Evolutionary conservation across 23 tunicate genomes (phyloP).

Genomic region (Halocynthia aurantium): DNA sequence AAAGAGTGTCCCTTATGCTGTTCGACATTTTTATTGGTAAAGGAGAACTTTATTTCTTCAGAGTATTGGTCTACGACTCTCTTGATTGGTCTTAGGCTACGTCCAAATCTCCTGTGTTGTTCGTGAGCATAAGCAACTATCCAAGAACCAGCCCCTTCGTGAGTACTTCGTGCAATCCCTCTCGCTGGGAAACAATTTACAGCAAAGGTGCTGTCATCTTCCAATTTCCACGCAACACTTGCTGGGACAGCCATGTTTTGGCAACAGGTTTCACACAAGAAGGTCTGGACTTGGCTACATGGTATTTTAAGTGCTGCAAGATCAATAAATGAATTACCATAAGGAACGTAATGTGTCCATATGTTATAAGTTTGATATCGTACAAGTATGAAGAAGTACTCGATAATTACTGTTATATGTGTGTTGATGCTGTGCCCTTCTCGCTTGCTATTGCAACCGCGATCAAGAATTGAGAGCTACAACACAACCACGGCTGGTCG

Average conservation of each 20-base stretch:
- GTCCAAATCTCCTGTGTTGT: slow-evolving; percentile 51
- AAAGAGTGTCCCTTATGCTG: neutral
- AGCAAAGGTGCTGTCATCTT: slow-evolving; percentile 43
- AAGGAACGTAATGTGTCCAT: too few relatives aligned
- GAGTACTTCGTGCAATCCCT: slow-evolving; percentile 59
- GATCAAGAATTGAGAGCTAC: too few relatives aligned
- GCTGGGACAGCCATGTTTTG: slow-evolving; percentile 42
- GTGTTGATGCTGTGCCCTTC: too few relatives aligned
- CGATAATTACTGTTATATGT: too few relatives aligned
- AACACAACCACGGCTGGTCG: too few relatives aligned
- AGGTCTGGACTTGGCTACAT: too few relatives aligned
- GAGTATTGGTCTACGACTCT: slow-evolving; percentile 11
- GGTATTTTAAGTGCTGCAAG: too few relatives aligned
- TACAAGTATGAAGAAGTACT: too few relatives aligned
- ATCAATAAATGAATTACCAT: too few relatives aligned
- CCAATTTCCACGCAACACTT: slow-evolving; percentile 70
- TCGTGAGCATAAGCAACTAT: slow-evolving; percentile 85
- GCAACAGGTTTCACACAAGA: too few relatives aligned
- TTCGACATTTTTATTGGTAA: neutral
- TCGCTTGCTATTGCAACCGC: too few relatives aligned
- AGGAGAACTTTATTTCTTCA: neutral
- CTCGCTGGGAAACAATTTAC: slow-evolving; percentile 82
- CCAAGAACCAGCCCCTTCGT: slow-evolving; percentile 94
- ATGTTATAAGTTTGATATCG: too few relatives aligned
- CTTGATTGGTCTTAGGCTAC: slow-evolving; percentile 36